These are phyloP conservation scores for Alca torda DNA, from an alignment of 2,797 vertebrate species.

Conservation along the genomic window DNA sequence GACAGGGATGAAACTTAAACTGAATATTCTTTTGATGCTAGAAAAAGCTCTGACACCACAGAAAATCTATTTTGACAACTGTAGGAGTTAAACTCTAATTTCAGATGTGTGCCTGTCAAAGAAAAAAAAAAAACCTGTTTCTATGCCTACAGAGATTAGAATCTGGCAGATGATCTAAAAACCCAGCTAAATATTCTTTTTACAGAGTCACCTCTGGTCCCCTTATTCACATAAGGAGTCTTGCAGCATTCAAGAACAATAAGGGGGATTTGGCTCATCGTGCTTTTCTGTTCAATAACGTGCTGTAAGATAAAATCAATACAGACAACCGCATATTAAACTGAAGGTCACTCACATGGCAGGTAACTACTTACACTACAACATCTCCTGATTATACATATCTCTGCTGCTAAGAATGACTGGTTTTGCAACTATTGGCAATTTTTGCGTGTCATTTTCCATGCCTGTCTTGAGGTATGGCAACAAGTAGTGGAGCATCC, in stretches of 20 bases:
- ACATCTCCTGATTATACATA: not conserved
- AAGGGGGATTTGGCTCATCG: constrained; percentile 22
- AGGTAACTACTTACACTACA: not conserved
- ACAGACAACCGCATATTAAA: constrained; percentile 26
- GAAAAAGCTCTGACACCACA: constrained; percentile 57
- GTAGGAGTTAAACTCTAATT: constrained; percentile 69
- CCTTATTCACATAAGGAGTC: not conserved
- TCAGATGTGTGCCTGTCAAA: constrained; percentile 59
- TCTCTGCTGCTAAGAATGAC: not conserved
- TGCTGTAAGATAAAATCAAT: constrained; percentile 43
- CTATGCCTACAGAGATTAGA: constrained; percentile 63
- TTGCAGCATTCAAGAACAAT: constrained; percentile 42
- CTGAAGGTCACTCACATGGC: constrained; percentile 37
- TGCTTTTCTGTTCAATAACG: constrained; percentile 30
- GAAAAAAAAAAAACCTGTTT: not conserved
- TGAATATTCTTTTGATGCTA: constrained; percentile 42
- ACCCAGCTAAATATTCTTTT: constrained; percentile 61
- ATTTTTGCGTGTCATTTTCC: not conserved
- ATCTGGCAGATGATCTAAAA: constrained; percentile 66
- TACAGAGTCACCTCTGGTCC: constrained; percentile 53
- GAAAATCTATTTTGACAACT: constrained; percentile 70
- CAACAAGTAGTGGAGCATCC: not conserved
- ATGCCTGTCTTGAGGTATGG: not conserved
- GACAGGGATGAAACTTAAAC: constrained; percentile 4
- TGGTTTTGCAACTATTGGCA: not conserved